Conservation (phyloP, 2,888 invertebrate genomes). For the Aphrophora alni region DNA sequence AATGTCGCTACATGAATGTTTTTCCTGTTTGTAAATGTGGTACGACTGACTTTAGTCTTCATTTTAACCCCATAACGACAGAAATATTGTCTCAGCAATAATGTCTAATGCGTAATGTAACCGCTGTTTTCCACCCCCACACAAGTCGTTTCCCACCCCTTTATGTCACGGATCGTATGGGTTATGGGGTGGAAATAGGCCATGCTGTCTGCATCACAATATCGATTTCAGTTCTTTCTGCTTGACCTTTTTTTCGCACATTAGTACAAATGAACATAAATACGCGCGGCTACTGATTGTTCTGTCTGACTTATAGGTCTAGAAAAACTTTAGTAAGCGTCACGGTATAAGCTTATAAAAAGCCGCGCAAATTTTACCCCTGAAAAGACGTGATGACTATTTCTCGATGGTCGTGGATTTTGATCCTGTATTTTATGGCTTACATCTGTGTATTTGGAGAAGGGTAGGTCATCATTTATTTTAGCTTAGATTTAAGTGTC, state of each 20-base stretch:
- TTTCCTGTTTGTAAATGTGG: neutral
- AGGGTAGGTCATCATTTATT: too few species aligned
- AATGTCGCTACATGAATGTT: neutral
- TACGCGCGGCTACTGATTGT: too few species aligned
- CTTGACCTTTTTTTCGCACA: neutral
- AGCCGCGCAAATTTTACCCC: too few species aligned
- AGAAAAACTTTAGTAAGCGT: too few species aligned
- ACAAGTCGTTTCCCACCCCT: neutral
- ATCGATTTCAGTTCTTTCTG: neutral
- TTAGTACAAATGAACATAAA: neutral
- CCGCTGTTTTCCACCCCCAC: neutral
- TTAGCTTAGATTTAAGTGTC: too few species aligned
- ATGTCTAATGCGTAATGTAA: neutral
- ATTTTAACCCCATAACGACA: neutral
- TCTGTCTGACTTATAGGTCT: too few species aligned
- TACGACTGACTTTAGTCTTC: neutral
- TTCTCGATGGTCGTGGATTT: too few species aligned
- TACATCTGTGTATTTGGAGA: too few species aligned
- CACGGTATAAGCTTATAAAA: too few species aligned
- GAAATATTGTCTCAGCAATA: neutral
- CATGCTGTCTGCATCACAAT: neutral
- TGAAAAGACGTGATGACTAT: too few species aligned
- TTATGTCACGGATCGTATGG: neutral
- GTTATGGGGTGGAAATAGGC: slow-evolving; percentile 9
- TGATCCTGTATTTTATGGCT: too few species aligned